phyloP scores from a whole-genome alignment of 2,888 invertebrate species.

The Caenorhabditis sp. region DNA sequence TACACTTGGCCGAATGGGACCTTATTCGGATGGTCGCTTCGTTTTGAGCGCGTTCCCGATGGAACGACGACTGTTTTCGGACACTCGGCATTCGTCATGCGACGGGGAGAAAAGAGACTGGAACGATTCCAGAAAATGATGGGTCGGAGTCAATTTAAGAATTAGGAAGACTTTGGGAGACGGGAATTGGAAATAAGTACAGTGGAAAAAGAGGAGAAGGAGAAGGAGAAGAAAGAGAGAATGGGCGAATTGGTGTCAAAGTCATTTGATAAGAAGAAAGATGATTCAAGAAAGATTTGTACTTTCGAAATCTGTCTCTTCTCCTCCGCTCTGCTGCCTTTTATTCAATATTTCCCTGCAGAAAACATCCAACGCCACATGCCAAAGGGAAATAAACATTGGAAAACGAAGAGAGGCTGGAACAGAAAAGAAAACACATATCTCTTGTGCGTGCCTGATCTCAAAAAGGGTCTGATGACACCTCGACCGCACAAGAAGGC shows the following conservation, averaged over 20 bases:
- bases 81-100: slow-evolving; percentile 45
- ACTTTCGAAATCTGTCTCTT: background rate
- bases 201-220: background rate
- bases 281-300: slow-evolving; percentile 1
- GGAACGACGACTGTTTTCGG: slow-evolving; percentile 59
- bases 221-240: background rate
- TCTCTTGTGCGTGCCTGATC: too few relatives aligned
- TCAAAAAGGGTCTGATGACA: too few relatives aligned
- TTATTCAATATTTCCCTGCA: background rate
- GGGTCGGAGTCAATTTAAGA: background rate
- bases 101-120: background rate
- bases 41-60: slow-evolving; percentile 52
- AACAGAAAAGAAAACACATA: too few relatives aligned
- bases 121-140: background rate
- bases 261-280: slow-evolving; percentile 17
- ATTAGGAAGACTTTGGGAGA: slow-evolving; percentile 1
- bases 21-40: slow-evolving; percentile 38
- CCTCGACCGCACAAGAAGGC: background rate
- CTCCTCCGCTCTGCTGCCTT: background rate
- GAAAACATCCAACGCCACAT: too few relatives aligned
- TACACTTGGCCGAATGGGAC: slow-evolving; percentile 56
- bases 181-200: background rate
- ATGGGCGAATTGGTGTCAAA: slow-evolving; percentile 31
- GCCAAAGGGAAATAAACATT: too few relatives aligned
- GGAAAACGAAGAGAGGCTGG: too few relatives aligned